Evolutionary conservation across 53 echinoderm and acorn worm genomes (phyloP).

Genomic region (Actinopyga echinites): DNA sequence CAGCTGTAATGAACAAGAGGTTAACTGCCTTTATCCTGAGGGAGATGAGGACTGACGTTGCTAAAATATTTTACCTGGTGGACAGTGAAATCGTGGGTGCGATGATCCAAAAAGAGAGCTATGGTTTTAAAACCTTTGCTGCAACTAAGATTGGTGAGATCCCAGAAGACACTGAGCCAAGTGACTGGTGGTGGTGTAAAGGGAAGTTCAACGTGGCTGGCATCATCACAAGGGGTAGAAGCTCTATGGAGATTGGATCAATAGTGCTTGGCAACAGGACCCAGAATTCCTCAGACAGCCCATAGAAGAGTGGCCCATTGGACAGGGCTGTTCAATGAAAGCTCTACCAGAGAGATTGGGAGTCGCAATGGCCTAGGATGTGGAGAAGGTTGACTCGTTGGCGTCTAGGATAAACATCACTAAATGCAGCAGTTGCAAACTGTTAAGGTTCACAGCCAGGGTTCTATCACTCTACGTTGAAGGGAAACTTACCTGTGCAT

Average conservation of each 20-base stretch:
- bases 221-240: slow-evolving; percentile 45
- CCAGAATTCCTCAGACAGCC: too few species aligned
- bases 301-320: not conserved
- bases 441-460: slow-evolving; percentile 41
- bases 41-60: not conserved
- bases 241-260: slow-evolving; percentile 32
- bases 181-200: slow-evolving; percentile 36
- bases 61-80: slow-evolving; percentile 35
- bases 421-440: slow-evolving; percentile 15
- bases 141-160: slow-evolving; percentile 58
- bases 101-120: slow-evolving; percentile 55
- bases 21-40: slow-evolving; percentile 24
- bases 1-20: slow-evolving; percentile 52
- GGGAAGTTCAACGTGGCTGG: slow-evolving; percentile 47
- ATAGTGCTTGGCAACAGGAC: slow-evolving; percentile 41
- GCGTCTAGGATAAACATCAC: slow-evolving; percentile 21
- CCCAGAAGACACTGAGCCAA: slow-evolving; percentile 28
- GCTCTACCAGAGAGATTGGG: not conserved
- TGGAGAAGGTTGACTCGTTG: not conserved
- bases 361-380: slow-evolving; percentile 1
- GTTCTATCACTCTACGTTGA: not conserved
- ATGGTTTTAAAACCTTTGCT: slow-evolving; percentile 53
- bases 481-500: not conserved
- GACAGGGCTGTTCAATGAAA: not conserved
- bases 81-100: slow-evolving; percentile 58